Conservation (phyloP, 2,113 vertebrate species). For the Archilochus colubris region DNA sequence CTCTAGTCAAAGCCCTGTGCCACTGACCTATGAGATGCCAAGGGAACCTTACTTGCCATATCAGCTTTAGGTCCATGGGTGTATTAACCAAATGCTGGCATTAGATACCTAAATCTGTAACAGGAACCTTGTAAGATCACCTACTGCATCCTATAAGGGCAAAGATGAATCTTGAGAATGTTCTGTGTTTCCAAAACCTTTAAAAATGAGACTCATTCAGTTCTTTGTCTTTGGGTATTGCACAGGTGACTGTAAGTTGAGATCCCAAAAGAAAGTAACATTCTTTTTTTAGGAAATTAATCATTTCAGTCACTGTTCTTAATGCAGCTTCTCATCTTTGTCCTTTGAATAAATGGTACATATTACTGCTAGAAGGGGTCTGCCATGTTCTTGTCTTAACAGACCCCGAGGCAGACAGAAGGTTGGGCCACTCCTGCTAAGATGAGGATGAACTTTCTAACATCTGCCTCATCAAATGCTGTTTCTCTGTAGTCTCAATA, state of each 20-base stretch:
- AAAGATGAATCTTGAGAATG: neutral
- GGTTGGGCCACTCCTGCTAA: neutral
- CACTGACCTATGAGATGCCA: neutral
- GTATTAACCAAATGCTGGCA: neutral
- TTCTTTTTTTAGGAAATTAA: neutral
- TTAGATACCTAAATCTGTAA: neutral
- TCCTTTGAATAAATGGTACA: neutral
- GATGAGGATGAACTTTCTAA: neutral
- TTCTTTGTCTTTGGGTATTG: neutral
- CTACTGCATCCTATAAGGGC: neutral
- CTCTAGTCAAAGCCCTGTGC: neutral
- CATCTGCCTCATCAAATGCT: neutral
- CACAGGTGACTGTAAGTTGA: neutral
- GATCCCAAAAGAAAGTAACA: neutral
- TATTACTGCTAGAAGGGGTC: neutral
- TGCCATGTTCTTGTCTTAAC: neutral
- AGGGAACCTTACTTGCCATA: neutral
- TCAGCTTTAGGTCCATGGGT: neutral
- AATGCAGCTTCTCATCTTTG: neutral
- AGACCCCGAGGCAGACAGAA: neutral
- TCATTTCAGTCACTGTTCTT: neutral
- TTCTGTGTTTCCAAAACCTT: neutral
- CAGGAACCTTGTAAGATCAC: neutral
- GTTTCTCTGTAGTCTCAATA: neutral
- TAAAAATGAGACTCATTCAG: fast-evolving